Base-by-base conservation (phyloP, 2,113 vertebrate species). In the Oriolus oriolus region DNA sequence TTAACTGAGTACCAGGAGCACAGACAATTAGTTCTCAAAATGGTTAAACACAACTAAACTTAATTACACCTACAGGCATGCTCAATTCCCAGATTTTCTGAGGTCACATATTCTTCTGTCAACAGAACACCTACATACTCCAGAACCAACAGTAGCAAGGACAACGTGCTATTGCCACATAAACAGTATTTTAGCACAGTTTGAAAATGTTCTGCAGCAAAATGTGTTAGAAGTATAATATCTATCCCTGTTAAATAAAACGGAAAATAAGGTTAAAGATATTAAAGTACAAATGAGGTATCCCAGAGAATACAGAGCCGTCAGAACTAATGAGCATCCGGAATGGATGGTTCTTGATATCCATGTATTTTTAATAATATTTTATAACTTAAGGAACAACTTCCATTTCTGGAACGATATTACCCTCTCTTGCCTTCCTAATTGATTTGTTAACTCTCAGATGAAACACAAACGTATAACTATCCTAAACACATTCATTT, bases 111-210 rank as follows among this genome's bases (percentile, higher is more conserved):
- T 95, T 96, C 97, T 81, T 97, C 96, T 76, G 81, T 71, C 87
- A 96, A 95, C 87, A 94, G 74, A 44, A 94, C 66, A 45, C 96
- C 97, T 54, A 97, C 96, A 33, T 87, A 93, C 63, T 84, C 73
- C 94, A 96, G 95, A 96, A 96, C 93, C 87, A 98, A 96, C 84
- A 94, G 49, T 13, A 54, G 70, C 88, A 95, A 94, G 44, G 77
- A 71, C 21, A 5, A 64, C 84, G 41, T 30, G 21, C 63, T 85
- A 71, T 87, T 90, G 93, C 89, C 94, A 97, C 78, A 96, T 87
- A 97, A 97, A 96, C 33, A 84, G 39, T 65, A 88, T 90, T 96
- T 95, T 78, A 81, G 85, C 39, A 79, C 42, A 91, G 45, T 61
- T 85, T 33, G 45, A 70, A 93, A 80, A 84, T 26, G 61, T 50